Evolutionary conservation across 2,113 vertebrate genomes (phyloP).

Genomic region (Python bivittatus): DNA sequence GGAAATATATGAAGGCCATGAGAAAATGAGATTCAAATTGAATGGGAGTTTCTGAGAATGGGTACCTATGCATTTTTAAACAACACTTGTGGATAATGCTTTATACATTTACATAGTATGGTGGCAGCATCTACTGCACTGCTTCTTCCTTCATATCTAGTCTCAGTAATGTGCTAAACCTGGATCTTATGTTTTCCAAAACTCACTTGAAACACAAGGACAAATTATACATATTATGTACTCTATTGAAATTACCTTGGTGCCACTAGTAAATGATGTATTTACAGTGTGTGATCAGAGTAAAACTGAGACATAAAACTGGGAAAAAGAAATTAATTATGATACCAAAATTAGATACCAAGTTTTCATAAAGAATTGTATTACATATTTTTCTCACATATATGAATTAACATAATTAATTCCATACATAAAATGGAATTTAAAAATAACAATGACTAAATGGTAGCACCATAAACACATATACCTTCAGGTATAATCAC

Average conservation of each 20-base stretch:
- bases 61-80: not conserved
- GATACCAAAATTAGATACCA: not conserved
- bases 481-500: not conserved
- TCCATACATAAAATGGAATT: not conserved
- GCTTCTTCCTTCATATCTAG: not conserved
- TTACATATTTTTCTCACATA: not conserved
- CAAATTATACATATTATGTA: not conserved
- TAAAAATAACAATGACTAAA: not conserved
- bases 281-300: not conserved
- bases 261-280: not conserved
- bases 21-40: not conserved
- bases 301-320: not conserved
- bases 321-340: not conserved
- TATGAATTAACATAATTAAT: constrained; percentile 9
- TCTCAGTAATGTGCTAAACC: not conserved
- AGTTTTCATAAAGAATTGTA: not conserved
- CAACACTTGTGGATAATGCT: not conserved
- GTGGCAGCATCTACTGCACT: not conserved
- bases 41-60: not conserved
- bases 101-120: not conserved
- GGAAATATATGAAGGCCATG: not conserved
- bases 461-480: not conserved
- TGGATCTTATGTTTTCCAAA: not conserved
- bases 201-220: not conserved
- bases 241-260: not conserved